Evolutionary conservation across 2,113 vertebrate genomes (phyloP), one percentile per base, ranked within the genome.

Genomic region (Bujurquina vittata): DNA sequence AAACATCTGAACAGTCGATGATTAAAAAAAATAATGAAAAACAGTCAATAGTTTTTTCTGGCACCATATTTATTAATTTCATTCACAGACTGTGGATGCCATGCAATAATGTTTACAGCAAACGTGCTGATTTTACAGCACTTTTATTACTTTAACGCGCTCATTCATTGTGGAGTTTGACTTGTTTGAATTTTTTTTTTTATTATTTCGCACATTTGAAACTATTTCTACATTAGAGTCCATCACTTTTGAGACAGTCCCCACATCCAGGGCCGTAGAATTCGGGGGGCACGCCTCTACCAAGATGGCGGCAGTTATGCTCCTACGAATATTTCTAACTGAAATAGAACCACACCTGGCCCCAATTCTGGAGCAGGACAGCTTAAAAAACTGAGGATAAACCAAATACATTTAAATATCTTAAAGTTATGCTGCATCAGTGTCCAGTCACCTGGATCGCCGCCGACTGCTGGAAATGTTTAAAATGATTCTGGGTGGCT

Each of bases 1-100:
- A 14, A 43, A 43, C 11, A 43, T 40, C 63, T 67, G 63, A 67
- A 11, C 4, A 29, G 5, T 69, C 23, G 18, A 29, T 49, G 40
- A 69, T 67, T 46, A 69, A 49, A 69, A 49, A 69, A 69, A 49
- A 69, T 69, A 52, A 31, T 11, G 6, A 52, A 20, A 49, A 46
- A 17, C 63, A 10, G 65, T 17, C 40, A 29, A 69, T 26, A 29
- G 10, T 29, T 49, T 23, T 15, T 69, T 69, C 40, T 0, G 17
- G 65, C 63, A 49, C 5, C 23, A 29, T 7, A 69, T 7, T 7
- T 69, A 49, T 69, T 69, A 29, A 69, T 69, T 69, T 1, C 17
- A 69, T 49, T 49, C 15, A 69, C 49, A 69, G 26, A 49, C 3
- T 67, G 40, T 46, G 63, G 40, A 46, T 49, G 63, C 22, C 17